Percentiles rank a stretch among this genome's conserved stretches.
phyloP scores from a whole-genome alignment of 2,888 invertebrate species.

The Drosophila fungiperda region DNA sequence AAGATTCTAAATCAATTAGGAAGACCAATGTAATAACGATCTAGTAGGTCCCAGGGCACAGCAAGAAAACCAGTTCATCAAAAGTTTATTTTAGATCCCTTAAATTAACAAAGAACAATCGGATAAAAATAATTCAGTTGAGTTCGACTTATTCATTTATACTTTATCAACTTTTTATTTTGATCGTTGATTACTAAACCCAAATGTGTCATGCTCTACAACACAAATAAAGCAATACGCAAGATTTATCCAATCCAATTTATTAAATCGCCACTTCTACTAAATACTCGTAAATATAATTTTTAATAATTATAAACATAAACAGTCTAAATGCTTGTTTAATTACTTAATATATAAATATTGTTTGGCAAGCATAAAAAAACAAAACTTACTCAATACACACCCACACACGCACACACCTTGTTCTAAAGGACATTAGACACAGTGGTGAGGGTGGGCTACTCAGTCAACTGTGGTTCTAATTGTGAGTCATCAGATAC shows the following conservation, averaged over 20 bases:
- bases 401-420: neutral
- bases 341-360: neutral
- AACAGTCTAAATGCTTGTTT: neutral
- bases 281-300: neutral
- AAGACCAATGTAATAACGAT: neutral
- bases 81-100: neutral
- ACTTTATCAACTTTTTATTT: neutral
- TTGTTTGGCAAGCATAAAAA: neutral
- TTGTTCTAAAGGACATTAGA: neutral
- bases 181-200: neutral
- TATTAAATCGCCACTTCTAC: neutral
- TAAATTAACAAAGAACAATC: neutral
- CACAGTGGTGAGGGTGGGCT: neutral
- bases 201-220: neutral
- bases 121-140: neutral
- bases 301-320: neutral
- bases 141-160: neutral
- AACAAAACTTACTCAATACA: neutral
- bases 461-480: neutral
- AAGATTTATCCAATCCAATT: neutral
- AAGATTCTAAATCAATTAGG: neutral
- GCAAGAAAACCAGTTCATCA: too few relatives aligned
- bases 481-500: neutral
- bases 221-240: neutral
- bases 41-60: neutral